Evolutionary conservation across 1,140 invertebrate species (phyloP).

Genomic region (Drosophila prosaltans): DNA sequence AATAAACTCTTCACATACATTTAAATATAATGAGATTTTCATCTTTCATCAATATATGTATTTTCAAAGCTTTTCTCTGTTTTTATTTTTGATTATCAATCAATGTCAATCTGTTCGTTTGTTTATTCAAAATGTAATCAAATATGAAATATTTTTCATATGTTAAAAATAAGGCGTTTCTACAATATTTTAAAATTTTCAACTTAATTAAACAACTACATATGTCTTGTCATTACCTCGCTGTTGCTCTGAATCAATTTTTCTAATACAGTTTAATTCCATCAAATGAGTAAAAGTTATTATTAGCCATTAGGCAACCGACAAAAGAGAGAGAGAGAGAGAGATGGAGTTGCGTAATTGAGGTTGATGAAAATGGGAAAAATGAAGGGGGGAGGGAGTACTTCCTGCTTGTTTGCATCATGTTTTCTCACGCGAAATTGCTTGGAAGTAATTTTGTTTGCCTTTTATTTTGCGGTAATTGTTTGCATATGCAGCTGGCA

Average conservation of each 20-base stretch:
- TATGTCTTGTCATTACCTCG: too few relatives aligned
- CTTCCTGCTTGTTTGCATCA: conserved; percentile 26
- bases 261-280: conserved; percentile 5
- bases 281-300: conserved; percentile 46
- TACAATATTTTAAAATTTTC: not conserved
- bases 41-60: too few relatives aligned
- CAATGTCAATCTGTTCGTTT: too few relatives aligned
- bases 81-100: too few relatives aligned
- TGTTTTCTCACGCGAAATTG: conserved; percentile 73
- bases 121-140: too few relatives aligned
- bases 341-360: conserved; percentile 3
- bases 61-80: too few relatives aligned
- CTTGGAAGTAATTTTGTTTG: conserved; percentile 80
- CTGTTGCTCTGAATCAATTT: too few relatives aligned
- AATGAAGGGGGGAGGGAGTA: not conserved
- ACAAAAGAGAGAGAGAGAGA: not conserved
- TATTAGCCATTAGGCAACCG: conserved; percentile 51
- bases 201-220: not conserved
- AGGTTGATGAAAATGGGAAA: too few relatives aligned
- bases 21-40: too few relatives aligned
- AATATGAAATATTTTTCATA: too few relatives aligned
- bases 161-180: too few relatives aligned
- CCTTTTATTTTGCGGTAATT: conserved; percentile 79
- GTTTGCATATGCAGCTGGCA: conserved; percentile 74
- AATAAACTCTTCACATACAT: too few relatives aligned